Base-by-base conservation (phyloP, 1,140 invertebrate species). In the Tetramorium simillimum region DNA sequence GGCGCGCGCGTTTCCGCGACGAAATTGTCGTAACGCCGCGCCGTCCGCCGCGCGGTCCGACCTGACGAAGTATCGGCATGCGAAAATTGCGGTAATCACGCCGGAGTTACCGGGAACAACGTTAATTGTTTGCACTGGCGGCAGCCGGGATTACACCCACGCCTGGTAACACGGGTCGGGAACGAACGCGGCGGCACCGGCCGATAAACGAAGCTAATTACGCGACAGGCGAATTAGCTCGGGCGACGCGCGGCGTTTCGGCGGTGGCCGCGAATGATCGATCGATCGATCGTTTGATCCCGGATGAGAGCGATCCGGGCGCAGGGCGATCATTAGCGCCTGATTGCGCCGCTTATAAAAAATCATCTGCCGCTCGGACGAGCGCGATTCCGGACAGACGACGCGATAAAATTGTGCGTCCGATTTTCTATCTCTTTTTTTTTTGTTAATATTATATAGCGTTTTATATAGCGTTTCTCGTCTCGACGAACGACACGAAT, bases 11-110 rank as follows among this genome's bases (percentile, higher is more conserved):
- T 28, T 46, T 58, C 10, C 12, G 33, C 75, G 73, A 73, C 43
- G 65, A 87, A 86, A 89, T 91, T 88, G 88, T 86, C 28, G 62
- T 78, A 43, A 70, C 33, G 53, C 56, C 72, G 53, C 33, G 53
- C 56, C 72, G 53, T 51, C 51, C 72, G 56, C 56, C 78, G 40
- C 43, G 43, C 67, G 75, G n/a, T n/a, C 24, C 53, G 28, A 6
- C 60, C 46, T 37, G 89, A 76, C 85, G 72, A 90, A 91, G 60
- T 51, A 84, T 80, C 84, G 86, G 87, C 85, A 88, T 62, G 86
- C 69, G 91, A 93, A 90, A 92, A 92, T 93, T 91, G 87, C 86
- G 87, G 88, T 91, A 92, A 93, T 92, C 90, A 87, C 86, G 67
- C 14, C 88, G 46, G 86, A 86, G 90, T 86, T 89, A 88, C 85